A percentile compares a stretch with the other conserved stretches of the same genome.
phyloP scores from a whole-genome alignment of 2,888 invertebrate species.

The Harpalus rubripes region DNA sequence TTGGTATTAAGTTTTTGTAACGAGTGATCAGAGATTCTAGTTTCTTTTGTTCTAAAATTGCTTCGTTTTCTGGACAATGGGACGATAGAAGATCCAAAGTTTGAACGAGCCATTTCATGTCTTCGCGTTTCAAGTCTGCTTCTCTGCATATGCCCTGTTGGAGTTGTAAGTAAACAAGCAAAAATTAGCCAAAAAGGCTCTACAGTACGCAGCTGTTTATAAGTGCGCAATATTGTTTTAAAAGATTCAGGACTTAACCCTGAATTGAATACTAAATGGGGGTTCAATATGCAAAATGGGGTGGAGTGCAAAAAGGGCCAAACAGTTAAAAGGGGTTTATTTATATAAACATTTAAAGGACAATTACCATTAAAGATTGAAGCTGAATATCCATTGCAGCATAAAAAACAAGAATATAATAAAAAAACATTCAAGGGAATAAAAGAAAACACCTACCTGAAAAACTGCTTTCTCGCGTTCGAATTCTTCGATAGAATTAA shows the following conservation, averaged over 20 bases:
- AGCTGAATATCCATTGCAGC: constrained; percentile 74
- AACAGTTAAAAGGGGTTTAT: constrained; percentile 32
- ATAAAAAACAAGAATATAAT: constrained; percentile 49
- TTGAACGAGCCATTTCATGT: constrained; percentile 97
- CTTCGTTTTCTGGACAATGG: constrained; percentile 90
- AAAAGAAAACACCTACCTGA: constrained; percentile 81
- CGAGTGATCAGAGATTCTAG: constrained; percentile 91
- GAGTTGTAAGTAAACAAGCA: constrained; percentile 67
- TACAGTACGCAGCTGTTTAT: constrained; percentile 22
- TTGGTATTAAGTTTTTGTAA: constrained; percentile 94
- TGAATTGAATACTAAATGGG: constrained; percentile 17
- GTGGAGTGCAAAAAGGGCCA: constrained; percentile 18
- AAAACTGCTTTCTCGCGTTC: constrained; percentile 93
- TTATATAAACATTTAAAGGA: constrained; percentile 9
- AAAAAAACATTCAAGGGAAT: constrained; percentile 28
- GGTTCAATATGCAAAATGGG: constrained; percentile 16
- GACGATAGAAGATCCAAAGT: constrained; percentile 91
- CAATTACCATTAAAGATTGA: constrained; percentile 79
- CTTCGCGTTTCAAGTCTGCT: constrained; percentile 93
- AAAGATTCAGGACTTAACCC: constrained; percentile 21
- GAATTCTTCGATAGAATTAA: constrained; percentile 92
- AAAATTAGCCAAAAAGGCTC: constrained; percentile 22
- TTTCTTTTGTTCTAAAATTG: constrained; percentile 88
- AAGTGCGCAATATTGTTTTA: constrained; percentile 34
- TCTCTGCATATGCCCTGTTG: constrained; percentile 92